Conservation (phyloP, 2,888 invertebrate genomes). For the Watsonalla cultraria region DNA sequence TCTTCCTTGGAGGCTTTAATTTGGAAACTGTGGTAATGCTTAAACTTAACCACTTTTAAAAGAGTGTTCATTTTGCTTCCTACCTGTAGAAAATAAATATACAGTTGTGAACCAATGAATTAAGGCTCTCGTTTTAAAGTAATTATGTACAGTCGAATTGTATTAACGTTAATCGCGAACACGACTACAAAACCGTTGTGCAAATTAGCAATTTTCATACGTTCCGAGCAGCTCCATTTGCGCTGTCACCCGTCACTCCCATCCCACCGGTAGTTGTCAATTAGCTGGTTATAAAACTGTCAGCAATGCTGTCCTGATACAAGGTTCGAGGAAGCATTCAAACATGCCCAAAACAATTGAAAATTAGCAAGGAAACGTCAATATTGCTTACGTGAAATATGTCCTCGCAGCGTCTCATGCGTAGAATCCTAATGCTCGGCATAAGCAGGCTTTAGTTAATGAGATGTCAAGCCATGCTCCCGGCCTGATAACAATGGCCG, state of each 20-base stretch:
- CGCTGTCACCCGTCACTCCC: not conserved
- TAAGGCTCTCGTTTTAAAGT: too few relatives aligned
- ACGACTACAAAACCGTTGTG: not conserved
- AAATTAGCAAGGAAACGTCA: slow-evolving; percentile 51
- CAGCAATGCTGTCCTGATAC: slow-evolving; percentile 20
- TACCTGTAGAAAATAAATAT: too few relatives aligned
- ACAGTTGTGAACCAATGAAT: too few relatives aligned
- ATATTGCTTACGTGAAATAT: slow-evolving; percentile 10
- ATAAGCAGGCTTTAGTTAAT: not conserved
- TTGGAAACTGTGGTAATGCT: too few relatives aligned
- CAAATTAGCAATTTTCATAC: not conserved
- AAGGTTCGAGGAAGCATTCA: slow-evolving; percentile 40
- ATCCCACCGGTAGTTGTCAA: slow-evolving; percentile 18
- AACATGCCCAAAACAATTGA: slow-evolving; percentile 23
- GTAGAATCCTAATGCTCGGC: not conserved
- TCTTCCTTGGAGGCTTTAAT: too few relatives aligned
- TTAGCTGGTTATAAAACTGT: slow-evolving; percentile 27
- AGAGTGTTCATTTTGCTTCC: too few relatives aligned
- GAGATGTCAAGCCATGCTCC: slow-evolving; percentile 2
- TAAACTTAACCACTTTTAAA: too few relatives aligned
- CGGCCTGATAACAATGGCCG: slow-evolving; percentile 1
- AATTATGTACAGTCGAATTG: too few relatives aligned
- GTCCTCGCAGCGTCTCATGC: not conserved
- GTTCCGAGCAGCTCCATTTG: not conserved
- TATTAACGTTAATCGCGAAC: too few relatives aligned